Evolutionary conservation across 2,888 invertebrate genomes (phyloP).

Genomic region (Aspidiotus rigidus): DNA sequence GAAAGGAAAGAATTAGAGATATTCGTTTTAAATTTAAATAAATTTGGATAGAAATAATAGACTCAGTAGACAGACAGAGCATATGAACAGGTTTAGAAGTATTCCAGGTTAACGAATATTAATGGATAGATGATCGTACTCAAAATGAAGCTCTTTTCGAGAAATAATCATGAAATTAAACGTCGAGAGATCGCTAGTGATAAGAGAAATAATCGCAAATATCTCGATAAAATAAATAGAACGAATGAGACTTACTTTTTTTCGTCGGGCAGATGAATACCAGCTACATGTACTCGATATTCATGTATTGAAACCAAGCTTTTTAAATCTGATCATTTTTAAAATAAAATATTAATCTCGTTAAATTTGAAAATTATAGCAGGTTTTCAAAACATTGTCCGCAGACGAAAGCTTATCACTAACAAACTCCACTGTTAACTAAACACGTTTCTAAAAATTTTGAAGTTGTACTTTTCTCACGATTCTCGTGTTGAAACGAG

Average conservation of each 20-base stretch:
- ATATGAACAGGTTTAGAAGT: no score
- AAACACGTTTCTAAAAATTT: conserved; percentile 25
- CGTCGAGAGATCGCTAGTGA: neutral
- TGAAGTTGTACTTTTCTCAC: conserved; percentile 17
- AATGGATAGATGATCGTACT: neutral
- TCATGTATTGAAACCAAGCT: conserved; percentile 25
- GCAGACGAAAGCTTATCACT: conserved; percentile 18
- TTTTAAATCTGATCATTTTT: conserved; percentile 22
- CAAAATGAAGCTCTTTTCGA: neutral
- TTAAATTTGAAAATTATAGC: conserved; percentile 9
- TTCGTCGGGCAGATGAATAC: conserved; percentile 9
- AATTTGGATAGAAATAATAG: no score
- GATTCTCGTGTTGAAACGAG: no score
- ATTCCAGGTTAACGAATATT: no score
- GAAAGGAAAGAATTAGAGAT: no score
- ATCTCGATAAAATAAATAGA: neutral
- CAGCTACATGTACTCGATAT: conserved; percentile 14
- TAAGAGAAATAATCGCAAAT: conserved; percentile 1
- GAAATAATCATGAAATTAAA: no score
- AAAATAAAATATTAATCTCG: conserved; percentile 7
- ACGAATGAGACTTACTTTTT: conserved; percentile 10
- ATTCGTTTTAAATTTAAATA: no score
- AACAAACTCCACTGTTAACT: conserved; percentile 22
- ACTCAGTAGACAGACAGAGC: no score
- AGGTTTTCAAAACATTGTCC: conserved; percentile 9